phyloP scores from a whole-genome alignment of 2,113 vertebrate species.

The Ellobius talpinus region DNA sequence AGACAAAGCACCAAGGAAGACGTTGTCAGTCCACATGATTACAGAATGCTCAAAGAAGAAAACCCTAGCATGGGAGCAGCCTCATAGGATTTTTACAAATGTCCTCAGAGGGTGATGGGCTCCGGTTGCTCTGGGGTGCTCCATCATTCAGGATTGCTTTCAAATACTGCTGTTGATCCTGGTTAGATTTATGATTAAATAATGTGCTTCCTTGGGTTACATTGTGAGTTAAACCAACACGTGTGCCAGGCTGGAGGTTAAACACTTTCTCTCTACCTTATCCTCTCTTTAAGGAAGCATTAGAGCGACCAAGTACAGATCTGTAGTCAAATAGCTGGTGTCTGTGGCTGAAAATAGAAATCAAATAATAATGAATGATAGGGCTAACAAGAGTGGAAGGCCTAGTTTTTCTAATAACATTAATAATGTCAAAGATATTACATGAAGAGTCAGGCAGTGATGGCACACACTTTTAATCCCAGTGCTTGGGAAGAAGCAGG shows the following conservation, averaged over 20 bases:
- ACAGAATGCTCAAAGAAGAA: background rate
- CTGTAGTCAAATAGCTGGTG: background rate
- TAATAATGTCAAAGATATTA: slow-evolving; percentile 34
- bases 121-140: background rate
- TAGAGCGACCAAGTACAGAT: background rate
- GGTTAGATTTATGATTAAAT: background rate
- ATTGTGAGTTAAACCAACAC: background rate
- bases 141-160: background rate
- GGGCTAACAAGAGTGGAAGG: background rate
- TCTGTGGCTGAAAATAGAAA: background rate
- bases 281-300: background rate
- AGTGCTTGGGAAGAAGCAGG: background rate
- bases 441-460: background rate
- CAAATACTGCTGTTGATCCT: background rate
- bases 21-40: background rate
- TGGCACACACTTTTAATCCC: background rate
- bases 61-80: background rate
- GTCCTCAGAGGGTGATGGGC: background rate
- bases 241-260: background rate
- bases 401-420: slow-evolving; percentile 45
- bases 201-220: background rate
- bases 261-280: background rate
- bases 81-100: background rate
- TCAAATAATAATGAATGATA: background rate
- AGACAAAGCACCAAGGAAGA: background rate